Conservation (phyloP, 2,113 vertebrate species). For the Corythaeola cristata region DNA sequence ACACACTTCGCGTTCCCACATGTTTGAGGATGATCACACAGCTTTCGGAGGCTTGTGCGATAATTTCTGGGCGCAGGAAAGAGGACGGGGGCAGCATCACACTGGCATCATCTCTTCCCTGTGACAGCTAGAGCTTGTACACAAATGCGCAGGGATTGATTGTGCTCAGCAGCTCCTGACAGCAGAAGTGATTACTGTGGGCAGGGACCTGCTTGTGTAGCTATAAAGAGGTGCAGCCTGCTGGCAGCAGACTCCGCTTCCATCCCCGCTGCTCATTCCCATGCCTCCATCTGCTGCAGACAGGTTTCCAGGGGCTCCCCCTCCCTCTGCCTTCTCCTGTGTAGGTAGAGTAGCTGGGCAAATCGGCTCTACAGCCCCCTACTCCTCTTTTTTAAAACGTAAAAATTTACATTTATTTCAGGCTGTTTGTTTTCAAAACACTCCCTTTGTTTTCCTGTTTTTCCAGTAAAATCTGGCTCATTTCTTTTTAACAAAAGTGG, state of each 20-base stretch:
- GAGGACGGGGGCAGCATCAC: not conserved
- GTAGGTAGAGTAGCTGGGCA: not conserved
- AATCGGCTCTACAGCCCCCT: not conserved
- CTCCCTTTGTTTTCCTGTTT: not conserved
- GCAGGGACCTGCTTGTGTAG: conserved; percentile 25
- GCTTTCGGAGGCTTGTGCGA: not conserved
- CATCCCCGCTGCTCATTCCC: conserved; percentile 15
- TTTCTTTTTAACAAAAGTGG: not conserved
- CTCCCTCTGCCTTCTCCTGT: not conserved
- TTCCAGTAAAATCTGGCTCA: not conserved
- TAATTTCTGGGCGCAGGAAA: not conserved
- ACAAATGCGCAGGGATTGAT: not conserved
- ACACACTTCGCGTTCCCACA: not conserved
- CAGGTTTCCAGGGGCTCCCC: not conserved
- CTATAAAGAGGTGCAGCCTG: conserved; percentile 27
- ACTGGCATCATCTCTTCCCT: not conserved
- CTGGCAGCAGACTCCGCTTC: not conserved
- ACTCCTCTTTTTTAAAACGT: not conserved
- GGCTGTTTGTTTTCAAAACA: not conserved
- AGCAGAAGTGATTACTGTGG: conserved; percentile 19
- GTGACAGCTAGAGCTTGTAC: not conserved
- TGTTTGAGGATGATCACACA: not conserved
- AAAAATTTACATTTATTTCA: not conserved
- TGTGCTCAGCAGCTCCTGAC: not conserved
- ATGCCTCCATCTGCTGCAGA: conserved; percentile 45